Evolutionary conservation across 2,888 invertebrate species (phyloP), one percentile per base, ranked within the genome.

Genomic region (Byasa hedistus): DNA sequence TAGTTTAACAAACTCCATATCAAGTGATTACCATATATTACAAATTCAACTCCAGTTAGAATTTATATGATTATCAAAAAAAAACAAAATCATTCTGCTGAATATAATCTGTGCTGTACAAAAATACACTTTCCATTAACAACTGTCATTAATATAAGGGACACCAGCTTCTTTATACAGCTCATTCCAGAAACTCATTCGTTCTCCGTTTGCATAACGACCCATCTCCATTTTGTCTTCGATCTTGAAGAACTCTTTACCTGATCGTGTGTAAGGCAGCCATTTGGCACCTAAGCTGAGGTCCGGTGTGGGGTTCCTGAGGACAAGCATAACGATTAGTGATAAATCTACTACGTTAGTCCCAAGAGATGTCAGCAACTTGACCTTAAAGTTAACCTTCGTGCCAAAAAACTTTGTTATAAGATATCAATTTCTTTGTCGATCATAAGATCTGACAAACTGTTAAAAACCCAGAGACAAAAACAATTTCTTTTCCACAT

Each of bases 131-230:
- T 4, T 17, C 12, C 21, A 10, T 23, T 54, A 54, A 54, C 54
- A 54, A 54, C 21, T 23, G 22, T 54, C 54, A 22, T 23, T 15
- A 17, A 78, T 75, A 67, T 72, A 73, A 24, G 84, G 82, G 0
- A 82, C 66, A 0, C 80, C 79, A 0, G 81, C 81, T 2, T 86
- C 85, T 8, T 71, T 79, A 66, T 91, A 92, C 36, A 91, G 66
- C 65, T 80, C 77, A 56, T 86, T 81, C 93, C 92, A 92, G 21
- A 92, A 85, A 1, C 80, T 78, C 0, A 86, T 69, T 39, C 87
- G 80, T 0, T 85, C 82, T 32, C 74, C 73, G n/a, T 87, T 76
- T 2, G 88, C 71, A 44, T 79, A 75, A 1, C 73, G 73, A 7
- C 80, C 80, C 71, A 85, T 72, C 7, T 78, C 74, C 32, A 82